Base-by-base conservation (phyloP, 2,113 vertebrate species). In the Nibea albiflora region DNA sequence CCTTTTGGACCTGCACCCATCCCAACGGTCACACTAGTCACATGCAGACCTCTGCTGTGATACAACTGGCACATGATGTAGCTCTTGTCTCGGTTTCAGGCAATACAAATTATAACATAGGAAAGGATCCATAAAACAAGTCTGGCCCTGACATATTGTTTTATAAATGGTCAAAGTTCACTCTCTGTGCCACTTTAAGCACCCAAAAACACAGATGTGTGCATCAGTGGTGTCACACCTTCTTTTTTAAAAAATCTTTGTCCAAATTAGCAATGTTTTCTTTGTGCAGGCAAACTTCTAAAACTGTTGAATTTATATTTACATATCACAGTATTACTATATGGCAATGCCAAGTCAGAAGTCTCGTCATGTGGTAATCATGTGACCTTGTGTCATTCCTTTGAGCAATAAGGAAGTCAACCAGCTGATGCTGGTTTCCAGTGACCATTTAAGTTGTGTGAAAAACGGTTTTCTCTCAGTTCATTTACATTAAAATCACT, bases 321-420 rank as follows among this genome's bases (percentile, higher is more conserved):
- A 31, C 3, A 39, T 22, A 68, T 83, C 31, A 63, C 4, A 35
- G 12, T 16, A 63, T 53, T 39, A 57, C 35, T 9, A 53, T 22
- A 76, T 24, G 77, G 71, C 31, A 66, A 60, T 61, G 74, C 63
- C 78, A 53, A 86, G 80, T 89, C 79, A 88, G 63, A 88, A 61
- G 86, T 78, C 73, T 71, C 24, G 70, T 91, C 93, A 92, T 91
- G 92, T 93, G 93, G 86, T 77, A 15, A 82, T 91, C 93, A 93
- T 91, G 92, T 94, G 93, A 93, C 88, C 63, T 67, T n/a, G 60
- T 85, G 73, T 85, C 90, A 83, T 82, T 83, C 73, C 64, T 80
- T 61, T 76, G 19, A 72, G 70, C 80, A 84, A 90, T 72, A 77
- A 89, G 92, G 92, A 94, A 93, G 91, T 92, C 6, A 63, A 78